Evolutionary conservation across 2,113 vertebrate genomes (phyloP), one percentile per base, ranked within the genome.

Genomic region (Turnix velox): DNA sequence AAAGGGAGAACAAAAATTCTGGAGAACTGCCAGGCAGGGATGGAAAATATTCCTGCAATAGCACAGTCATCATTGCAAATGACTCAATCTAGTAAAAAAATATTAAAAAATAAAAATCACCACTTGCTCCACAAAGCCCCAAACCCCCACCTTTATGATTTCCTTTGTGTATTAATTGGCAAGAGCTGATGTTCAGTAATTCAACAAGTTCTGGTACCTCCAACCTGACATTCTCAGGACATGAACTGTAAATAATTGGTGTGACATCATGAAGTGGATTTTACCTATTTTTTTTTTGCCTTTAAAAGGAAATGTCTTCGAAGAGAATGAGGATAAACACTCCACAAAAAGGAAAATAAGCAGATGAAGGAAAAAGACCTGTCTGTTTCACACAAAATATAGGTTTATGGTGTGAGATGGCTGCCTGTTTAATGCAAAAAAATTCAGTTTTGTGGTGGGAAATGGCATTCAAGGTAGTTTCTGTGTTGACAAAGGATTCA

Each of bases 231-330:
- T n/a, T 18, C 58, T 37, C 45, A 61, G 17, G 19, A 40, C 61
- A 42, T 15, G 68, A 31, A 35, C 31, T 37, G 33, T 18, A 86
- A 75, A 31, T 17, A 40, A 6, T 31, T 30, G 30, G n/a, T 37
- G 55, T 76, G 68, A 84, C 57, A 88, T 33, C 72, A n/a, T 2
- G 19, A 77, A 74, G 31, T 27, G 52, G 52, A 37, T 82, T 73
- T 65, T 35, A 48, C 54, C n/a, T 49, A 7, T 30, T 42, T 49
- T 15, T 67, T 78, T 80, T 67, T 18, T 18, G 2, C 25, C 16
- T 72, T 65, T 48, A 28, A 84, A 88, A 87, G 81, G 25, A 83
- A 88, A 82, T 22, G 42, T 74, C 45, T 83, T 75, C 66, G 65
- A 35, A 23, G 51, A 61, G 22, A 71, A 58, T 12, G 66, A 92